phyloP scores from a whole-genome alignment of 2,797 vertebrate genomes.

The Brachymystax lenok region DNA sequence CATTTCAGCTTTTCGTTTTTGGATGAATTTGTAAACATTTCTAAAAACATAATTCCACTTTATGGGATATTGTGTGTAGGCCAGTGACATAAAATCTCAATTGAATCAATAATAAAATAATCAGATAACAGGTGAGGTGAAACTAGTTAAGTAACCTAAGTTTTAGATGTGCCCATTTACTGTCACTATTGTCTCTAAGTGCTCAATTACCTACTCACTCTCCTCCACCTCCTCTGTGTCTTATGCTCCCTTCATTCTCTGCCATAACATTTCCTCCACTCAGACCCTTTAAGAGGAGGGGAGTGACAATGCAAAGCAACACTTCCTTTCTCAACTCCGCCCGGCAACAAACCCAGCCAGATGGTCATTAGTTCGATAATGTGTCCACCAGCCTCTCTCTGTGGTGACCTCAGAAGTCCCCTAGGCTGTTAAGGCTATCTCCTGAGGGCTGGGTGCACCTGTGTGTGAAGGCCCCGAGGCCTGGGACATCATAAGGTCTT shows the following conservation, averaged over 20 bases:
- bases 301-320: neutral
- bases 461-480: conserved; percentile 2
- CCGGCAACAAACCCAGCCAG: conserved; percentile 50
- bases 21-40: no score
- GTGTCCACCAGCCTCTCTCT: conserved; percentile 49
- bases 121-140: no score
- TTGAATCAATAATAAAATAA: no score
- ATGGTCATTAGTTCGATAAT: conserved; percentile 47
- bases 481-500: neutral
- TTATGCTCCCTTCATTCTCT: conserved; percentile 6
- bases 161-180: conserved; percentile 37
- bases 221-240: conserved; percentile 10
- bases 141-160: neutral
- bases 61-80: no score
- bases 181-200: conserved; percentile 46
- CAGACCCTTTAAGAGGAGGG: conserved; percentile 1
- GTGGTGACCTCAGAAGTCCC: conserved; percentile 56
- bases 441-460: conserved; percentile 17
- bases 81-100: no score
- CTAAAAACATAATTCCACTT: no score
- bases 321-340: neutral
- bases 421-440: conserved; percentile 62
- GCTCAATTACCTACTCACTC: conserved; percentile 30
- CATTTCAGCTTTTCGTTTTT: no score
- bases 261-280: conserved; percentile 14